Evolutionary conservation across 2,113 vertebrate species (phyloP).

Genomic region (Chamaetylas fuelleborni): DNA sequence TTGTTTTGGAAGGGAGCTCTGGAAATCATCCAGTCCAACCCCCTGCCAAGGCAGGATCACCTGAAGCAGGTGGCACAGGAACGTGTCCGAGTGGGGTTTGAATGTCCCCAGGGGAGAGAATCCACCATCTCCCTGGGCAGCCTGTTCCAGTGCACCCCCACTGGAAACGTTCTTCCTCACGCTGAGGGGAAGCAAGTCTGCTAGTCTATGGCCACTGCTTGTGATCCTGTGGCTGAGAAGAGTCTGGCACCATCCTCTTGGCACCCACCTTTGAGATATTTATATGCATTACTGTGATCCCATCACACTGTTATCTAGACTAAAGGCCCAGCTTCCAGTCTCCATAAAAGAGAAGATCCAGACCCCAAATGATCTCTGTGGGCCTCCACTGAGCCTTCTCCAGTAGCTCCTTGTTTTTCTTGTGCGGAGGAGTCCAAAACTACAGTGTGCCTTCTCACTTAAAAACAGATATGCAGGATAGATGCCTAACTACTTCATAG

Average conservation of each 20-base stretch:
- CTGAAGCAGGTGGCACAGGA: not conserved
- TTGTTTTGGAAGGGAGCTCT: not conserved
- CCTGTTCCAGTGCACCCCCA: not conserved
- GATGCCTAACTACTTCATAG: accelerated
- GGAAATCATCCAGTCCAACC: not conserved
- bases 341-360: not conserved
- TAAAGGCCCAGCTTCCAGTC: not conserved
- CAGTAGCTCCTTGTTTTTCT: not conserved
- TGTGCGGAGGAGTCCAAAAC: not conserved
- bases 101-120: not conserved
- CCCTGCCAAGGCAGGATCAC: not conserved
- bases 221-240: not conserved
- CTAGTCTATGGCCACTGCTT: not conserved
- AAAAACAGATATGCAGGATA: accelerated
- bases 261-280: not conserved
- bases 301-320: not conserved
- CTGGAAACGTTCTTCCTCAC: not conserved
- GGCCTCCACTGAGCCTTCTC: not conserved
- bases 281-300: accelerated
- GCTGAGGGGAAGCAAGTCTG: not conserved
- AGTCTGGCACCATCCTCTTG: no score
- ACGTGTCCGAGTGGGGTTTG: not conserved
- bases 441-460: accelerated
- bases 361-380: not conserved
- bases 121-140: not conserved